Percentiles rank a stretch among this genome's conserved stretches.
phyloP scores from a whole-genome alignment of 1,140 invertebrate genomes.

The Cydia splendana region DNA sequence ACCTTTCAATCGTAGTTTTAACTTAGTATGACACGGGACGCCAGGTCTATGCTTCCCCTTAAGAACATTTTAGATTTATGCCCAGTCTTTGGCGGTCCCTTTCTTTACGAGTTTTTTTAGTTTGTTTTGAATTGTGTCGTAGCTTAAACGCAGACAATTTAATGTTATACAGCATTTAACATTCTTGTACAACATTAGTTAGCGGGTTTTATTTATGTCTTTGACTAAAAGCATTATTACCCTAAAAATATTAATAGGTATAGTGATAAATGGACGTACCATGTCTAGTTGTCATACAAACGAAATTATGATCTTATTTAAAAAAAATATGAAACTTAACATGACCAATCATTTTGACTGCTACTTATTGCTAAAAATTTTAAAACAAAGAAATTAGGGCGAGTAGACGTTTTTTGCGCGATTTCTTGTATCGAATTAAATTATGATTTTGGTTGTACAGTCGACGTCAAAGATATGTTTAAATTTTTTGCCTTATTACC shows the following conservation, averaged over 20 bases:
- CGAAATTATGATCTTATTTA: too few relatives aligned
- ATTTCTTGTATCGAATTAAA: too few relatives aligned
- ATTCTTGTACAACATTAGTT: slow-evolving; percentile 20
- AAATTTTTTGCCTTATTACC: too few relatives aligned
- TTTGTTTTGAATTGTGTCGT: slow-evolving; percentile 21
- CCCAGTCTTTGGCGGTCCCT: slow-evolving; percentile 32
- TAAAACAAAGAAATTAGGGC: too few relatives aligned
- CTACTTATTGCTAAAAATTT: too few relatives aligned
- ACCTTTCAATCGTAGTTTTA: neutral
- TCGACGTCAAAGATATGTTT: too few relatives aligned
- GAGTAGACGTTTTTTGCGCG: too few relatives aligned
- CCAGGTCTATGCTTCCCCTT: slow-evolving; percentile 37
- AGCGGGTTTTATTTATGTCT: slow-evolving; percentile 4
- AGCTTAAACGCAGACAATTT: slow-evolving; percentile 18
- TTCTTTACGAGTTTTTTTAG: slow-evolving; percentile 20
- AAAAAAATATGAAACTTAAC: too few relatives aligned
- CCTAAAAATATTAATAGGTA: neutral
- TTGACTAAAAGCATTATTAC: neutral
- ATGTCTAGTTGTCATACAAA: too few relatives aligned
- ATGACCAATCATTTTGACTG: too few relatives aligned
- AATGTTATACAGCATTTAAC: slow-evolving; percentile 12
- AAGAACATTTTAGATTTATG: slow-evolving; percentile 48
- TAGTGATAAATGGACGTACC: too few relatives aligned
- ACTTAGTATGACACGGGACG: neutral
- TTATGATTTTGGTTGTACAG: too few relatives aligned